Percentiles rank a stretch among this genome's conserved stretches.
These are phyloP conservation scores for Trachelus iudaicus DNA, from an alignment of 2,888 invertebrate species.

Conservation along the genomic window DNA sequence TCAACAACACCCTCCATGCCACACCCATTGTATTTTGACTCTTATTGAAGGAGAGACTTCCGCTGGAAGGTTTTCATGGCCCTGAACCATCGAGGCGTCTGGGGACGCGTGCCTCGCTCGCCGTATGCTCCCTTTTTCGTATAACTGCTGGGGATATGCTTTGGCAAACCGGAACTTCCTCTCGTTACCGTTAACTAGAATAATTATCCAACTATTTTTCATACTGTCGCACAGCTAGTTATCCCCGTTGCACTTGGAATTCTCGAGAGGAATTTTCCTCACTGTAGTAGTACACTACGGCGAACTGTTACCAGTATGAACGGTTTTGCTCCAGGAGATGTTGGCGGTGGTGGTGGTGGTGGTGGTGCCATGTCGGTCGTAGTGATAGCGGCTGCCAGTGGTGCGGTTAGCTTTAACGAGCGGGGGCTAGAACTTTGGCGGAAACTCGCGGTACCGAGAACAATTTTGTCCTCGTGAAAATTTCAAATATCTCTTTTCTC, in stretches of 20 bases:
- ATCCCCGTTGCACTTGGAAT: not conserved
- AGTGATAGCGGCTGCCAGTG: not conserved
- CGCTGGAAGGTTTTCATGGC: constrained; percentile 6
- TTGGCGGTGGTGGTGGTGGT: no score
- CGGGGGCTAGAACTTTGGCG: not conserved
- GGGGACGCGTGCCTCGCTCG: not conserved
- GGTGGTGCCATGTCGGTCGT: not conserved
- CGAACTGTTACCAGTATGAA: not conserved
- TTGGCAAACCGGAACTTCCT: not conserved
- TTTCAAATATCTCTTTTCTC: not conserved
- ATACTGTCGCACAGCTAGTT: not conserved
- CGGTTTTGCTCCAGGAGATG: not conserved
- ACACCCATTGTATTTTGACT: constrained; percentile 40
- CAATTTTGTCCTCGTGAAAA: not conserved
- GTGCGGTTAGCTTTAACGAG: not conserved
- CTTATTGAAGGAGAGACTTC: constrained; percentile 36
- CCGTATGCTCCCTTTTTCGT: not conserved
- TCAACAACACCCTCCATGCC: constrained; percentile 8
- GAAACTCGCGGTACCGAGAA: not conserved
- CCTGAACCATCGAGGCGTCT: not conserved
- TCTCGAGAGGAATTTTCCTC: not conserved
- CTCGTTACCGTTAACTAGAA: not conserved
- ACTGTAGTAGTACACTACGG: not conserved
- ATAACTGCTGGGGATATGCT: not conserved
- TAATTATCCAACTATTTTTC: not conserved